A percentile compares a stretch with the other conserved stretches of the same genome.
Evolutionary conservation across 2,113 vertebrate species (phyloP).

Genomic region (Pseudorectes ferrugineus): DNA sequence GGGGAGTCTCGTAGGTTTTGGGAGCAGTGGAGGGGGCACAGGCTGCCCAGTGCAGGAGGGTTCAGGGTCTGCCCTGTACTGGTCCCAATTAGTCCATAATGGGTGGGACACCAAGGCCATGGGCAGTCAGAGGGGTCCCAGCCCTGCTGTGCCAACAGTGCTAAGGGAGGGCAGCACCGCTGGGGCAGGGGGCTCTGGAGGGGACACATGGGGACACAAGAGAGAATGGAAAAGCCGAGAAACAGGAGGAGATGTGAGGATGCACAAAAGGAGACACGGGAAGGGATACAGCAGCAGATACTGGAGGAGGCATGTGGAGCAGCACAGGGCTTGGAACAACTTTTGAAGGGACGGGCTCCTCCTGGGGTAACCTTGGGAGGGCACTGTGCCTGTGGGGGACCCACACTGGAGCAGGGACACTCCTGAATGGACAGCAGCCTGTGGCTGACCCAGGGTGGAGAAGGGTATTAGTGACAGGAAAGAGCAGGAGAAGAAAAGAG

Average conservation of each 20-base stretch:
- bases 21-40: neutral
- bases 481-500: neutral
- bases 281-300: neutral
- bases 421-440: neutral
- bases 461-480: neutral
- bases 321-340: neutral
- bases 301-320: neutral
- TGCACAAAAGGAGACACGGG: neutral
- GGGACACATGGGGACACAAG: no score
- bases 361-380: neutral
- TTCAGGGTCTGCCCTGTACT: neutral
- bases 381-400: neutral
- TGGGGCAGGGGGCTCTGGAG: neutral
- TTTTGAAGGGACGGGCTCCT: neutral
- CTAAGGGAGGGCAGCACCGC: neutral
- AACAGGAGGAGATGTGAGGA: neutral
- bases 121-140: neutral
- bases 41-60: accelerated
- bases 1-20: neutral
- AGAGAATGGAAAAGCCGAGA: neutral
- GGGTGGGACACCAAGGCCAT: neutral
- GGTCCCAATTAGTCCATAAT: neutral
- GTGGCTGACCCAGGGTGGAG: neutral
- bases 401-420: neutral
- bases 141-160: neutral